Conservation (phyloP, 1,140 invertebrate species). For the Nomia melanderi region DNA sequence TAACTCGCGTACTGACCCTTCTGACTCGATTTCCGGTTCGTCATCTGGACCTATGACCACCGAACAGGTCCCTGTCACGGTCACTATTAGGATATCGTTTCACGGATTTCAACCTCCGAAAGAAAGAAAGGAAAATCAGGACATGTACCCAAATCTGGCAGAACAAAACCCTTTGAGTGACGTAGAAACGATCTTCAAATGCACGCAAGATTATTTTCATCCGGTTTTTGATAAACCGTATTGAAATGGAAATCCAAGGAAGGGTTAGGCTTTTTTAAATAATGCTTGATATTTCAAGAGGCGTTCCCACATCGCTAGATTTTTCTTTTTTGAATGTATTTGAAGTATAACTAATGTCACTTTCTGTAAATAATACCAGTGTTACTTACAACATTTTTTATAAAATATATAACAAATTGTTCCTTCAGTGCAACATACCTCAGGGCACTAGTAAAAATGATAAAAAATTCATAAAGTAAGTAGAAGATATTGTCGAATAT, state of each 20-base stretch:
- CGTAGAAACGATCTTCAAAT: constrained; percentile 8
- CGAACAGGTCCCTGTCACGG: constrained; percentile 68
- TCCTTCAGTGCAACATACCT: too few species aligned
- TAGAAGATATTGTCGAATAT: too few species aligned
- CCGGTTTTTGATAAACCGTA: constrained; percentile 22
- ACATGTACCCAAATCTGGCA: not conserved
- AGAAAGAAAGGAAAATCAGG: constrained; percentile 37
- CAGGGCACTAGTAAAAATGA: too few species aligned
- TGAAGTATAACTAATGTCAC: too few species aligned
- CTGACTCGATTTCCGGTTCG: constrained; percentile 69
- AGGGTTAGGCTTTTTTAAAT: not conserved
- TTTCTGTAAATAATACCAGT: too few species aligned
- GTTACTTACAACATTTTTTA: too few species aligned
- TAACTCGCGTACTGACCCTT: constrained; percentile 68
- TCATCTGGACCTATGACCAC: constrained; percentile 72
- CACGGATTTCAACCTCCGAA: constrained; percentile 40
- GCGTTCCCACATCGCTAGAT: not conserved
- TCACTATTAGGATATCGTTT: constrained; percentile 64
- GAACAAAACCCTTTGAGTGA: constrained; percentile 18
- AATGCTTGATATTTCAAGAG: not conserved
- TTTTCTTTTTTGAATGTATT: too few species aligned
- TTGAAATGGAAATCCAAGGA: not conserved
- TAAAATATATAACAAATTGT: too few species aligned
- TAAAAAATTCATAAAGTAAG: too few species aligned
- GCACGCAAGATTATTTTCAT: constrained; percentile 35